Conservation (phyloP, 1,140 invertebrate genomes). For the Heliconius hermathena region DNA sequence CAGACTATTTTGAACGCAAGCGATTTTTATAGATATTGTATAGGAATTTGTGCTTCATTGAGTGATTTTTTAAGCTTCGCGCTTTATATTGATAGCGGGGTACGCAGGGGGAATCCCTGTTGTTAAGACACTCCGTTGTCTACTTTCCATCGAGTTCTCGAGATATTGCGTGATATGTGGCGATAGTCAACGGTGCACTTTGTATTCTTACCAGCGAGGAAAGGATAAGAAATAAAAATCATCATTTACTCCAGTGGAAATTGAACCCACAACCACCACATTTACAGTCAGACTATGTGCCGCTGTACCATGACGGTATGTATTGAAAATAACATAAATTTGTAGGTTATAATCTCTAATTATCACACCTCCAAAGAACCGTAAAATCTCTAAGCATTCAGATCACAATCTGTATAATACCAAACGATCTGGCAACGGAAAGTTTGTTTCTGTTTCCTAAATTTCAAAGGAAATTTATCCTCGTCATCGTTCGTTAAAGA, state of each 20-base stretch:
- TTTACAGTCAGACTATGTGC: neutral
- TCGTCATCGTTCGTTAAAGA: constrained; percentile 8
- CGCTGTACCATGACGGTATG: too few species aligned
- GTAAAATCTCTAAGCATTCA: neutral
- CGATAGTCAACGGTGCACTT: too few species aligned
- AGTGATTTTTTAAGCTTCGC: too few species aligned
- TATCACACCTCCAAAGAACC: neutral
- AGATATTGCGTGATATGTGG: too few species aligned
- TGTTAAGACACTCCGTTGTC: too few species aligned
- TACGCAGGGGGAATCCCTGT: too few species aligned
- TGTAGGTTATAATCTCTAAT: neutral
- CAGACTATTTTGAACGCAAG: neutral
- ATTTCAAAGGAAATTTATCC: neutral
- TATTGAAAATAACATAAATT: neutral
- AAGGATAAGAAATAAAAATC: neutral
- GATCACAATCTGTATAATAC: neutral
- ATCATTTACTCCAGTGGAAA: too few species aligned
- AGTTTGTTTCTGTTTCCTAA: neutral
- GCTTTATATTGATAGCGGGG: too few species aligned
- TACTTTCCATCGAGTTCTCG: too few species aligned
- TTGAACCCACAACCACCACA: too few species aligned
- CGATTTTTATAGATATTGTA: neutral
- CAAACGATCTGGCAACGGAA: neutral
- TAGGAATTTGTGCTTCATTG: neutral
- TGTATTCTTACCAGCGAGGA: too few species aligned